Conservation (phyloP, 2,113 vertebrate genomes). For the Austrofundulus limnaeus region DNA sequence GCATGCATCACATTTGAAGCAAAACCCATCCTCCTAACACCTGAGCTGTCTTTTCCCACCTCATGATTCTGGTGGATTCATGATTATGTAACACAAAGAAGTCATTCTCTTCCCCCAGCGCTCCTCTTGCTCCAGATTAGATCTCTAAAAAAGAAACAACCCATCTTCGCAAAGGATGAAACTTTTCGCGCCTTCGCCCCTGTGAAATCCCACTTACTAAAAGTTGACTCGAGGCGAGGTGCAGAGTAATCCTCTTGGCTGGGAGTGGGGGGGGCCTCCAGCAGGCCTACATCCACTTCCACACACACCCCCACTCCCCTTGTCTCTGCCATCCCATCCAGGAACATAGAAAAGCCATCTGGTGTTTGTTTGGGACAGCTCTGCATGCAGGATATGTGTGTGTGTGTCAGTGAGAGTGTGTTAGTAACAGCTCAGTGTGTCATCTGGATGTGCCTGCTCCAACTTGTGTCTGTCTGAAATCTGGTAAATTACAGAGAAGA, state of each 20-base stretch:
- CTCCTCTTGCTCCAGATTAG: constrained; percentile 10
- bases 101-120: constrained; percentile 4
- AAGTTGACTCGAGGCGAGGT: constrained; percentile 37
- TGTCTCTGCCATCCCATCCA: constrained; percentile 67
- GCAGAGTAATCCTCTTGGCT: constrained; percentile 65
- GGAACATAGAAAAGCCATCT: constrained; percentile 77
- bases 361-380: constrained; percentile 79
- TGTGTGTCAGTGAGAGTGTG: constrained; percentile 35
- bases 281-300: constrained; percentile 51
- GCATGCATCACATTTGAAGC: constrained; percentile 7
- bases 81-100: constrained; percentile 42
- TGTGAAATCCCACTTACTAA: constrained; percentile 54
- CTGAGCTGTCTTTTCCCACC: constrained; percentile 18
- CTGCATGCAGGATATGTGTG: constrained; percentile 54
- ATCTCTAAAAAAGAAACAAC: constrained; percentile 8
- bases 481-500: constrained; percentile 15
- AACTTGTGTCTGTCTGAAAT: constrained; percentile 30
- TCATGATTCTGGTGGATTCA: constrained; percentile 35
- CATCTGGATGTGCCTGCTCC: not conserved
- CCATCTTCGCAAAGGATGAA: not conserved
- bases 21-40: constrained; percentile 20
- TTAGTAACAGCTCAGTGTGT: constrained; percentile 1
- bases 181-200: constrained; percentile 6
- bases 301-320: constrained; percentile 13
- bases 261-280: constrained; percentile 51